Evolutionary conservation across 1,140 invertebrate genomes (phyloP), one percentile per base, ranked within the genome.

Genomic region (Maconellicoccus hirsutus): DNA sequence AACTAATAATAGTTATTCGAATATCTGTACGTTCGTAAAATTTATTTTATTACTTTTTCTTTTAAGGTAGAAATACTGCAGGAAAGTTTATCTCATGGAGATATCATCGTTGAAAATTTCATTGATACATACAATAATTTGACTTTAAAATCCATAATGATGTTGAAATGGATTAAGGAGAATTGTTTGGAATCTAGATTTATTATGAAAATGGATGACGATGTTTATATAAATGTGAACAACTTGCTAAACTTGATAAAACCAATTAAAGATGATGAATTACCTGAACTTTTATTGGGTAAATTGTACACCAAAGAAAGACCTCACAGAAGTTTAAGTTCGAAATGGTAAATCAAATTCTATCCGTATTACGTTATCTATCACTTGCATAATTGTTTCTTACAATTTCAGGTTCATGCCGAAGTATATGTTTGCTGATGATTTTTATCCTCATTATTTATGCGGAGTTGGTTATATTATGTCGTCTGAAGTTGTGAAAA

Each of bases 171-270:
- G 91, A 84, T 87, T 0, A 85, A 88, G 75, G 85, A 82, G 70
- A 88, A 90, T 76, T 94, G 91, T 77, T 83, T 86, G 19, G 82
- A 84, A 71, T 87, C 85, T 39, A 83, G 82, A 73, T 91, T 86
- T 75, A 78, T 93, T 70, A 81, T 93, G 33, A 93, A 94, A 80
- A 91, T 89, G 0, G 91, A 93, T 77, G 91, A 93, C 78, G 91
- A 93, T 79, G 91, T 93, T 90, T 92, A 92, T 77, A 90, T 94
- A 59, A 92, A 93, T 79, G 12, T 52, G n/a, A 19, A 16, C 6
- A 52, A 52, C n/a, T 4, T 52, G 4, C 3, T 16, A 3, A 52
- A 52, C 6, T 8, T 16, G 12, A 52, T 52, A 3, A 16, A 52
- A 8, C 3, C 42, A 8, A 3, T 16, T 6, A 52, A 52, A 52